These are phyloP conservation scores for Perizoma affinitatum DNA, from an alignment of 2,888 invertebrate species.

Conservation along the genomic window DNA sequence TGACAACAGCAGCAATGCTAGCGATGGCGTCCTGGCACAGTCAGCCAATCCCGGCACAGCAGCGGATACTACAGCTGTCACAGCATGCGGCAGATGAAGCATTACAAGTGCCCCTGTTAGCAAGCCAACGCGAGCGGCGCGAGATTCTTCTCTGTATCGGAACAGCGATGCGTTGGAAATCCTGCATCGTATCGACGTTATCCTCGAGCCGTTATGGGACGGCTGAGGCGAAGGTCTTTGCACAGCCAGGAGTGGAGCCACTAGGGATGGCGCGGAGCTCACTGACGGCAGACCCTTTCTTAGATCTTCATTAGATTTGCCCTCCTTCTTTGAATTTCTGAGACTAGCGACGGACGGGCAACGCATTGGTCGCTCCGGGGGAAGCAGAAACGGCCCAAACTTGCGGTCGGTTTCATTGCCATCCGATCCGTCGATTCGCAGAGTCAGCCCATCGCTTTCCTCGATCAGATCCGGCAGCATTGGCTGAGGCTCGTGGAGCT, in stretches of 20 bases:
- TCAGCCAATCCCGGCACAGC: slow-evolving; percentile 80
- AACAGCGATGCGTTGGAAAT: slow-evolving; percentile 94
- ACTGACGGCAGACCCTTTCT: slow-evolving; percentile 74
- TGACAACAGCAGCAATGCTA: slow-evolving; percentile 84
- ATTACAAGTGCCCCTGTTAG: slow-evolving; percentile 89
- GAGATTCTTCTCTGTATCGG: slow-evolving; percentile 93
- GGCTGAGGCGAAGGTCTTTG: slow-evolving; percentile 76
- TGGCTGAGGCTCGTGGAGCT: slow-evolving; percentile 76
- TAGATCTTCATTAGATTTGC: slow-evolving; percentile 70
- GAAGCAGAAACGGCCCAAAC: slow-evolving; percentile 75
- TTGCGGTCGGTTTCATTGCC: slow-evolving; percentile 56
- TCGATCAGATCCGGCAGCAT: slow-evolving; percentile 71
- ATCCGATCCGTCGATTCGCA: slow-evolving; percentile 72
- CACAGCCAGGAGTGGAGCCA: slow-evolving; percentile 65
- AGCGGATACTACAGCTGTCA: slow-evolving; percentile 62
- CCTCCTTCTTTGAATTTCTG: slow-evolving; percentile 70
- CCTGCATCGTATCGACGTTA: slow-evolving; percentile 90
- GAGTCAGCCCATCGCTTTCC: slow-evolving; percentile 74
- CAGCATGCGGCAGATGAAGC: slow-evolving; percentile 88
- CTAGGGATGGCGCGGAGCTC: slow-evolving; percentile 80
- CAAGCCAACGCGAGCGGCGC: slow-evolving; percentile 91
- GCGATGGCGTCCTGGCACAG: slow-evolving; percentile 74
- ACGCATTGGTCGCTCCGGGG: slow-evolving; percentile 71
- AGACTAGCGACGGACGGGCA: slow-evolving; percentile 78
- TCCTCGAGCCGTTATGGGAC: slow-evolving; percentile 82